A percentile compares a stretch with the other conserved stretches of the same genome.
Evolutionary conservation across 2,888 invertebrate species (phyloP).

Genomic region (Drosophila dives): DNA sequence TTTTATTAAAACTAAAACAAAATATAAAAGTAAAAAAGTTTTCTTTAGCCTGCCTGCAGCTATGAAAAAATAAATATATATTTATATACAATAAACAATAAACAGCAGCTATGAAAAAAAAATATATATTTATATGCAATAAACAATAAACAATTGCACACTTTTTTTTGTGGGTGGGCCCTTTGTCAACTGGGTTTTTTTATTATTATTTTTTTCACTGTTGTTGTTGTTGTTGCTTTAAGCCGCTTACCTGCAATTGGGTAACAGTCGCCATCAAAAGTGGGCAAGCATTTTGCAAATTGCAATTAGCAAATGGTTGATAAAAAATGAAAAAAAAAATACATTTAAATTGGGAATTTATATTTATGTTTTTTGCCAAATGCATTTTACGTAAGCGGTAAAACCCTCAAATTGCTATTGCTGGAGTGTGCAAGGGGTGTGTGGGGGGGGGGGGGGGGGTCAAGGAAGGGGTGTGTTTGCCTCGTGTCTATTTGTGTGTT

Average conservation of each 20-base stretch:
- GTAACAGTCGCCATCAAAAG: constrained; percentile 31
- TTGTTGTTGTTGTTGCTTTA: constrained; percentile 8
- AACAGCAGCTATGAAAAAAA: constrained; percentile 8
- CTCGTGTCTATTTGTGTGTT: not conserved
- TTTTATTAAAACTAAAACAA: constrained; percentile 37
- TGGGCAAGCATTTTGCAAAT: constrained; percentile 29
- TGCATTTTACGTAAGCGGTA: constrained; percentile 58
- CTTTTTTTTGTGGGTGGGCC: constrained; percentile 46
- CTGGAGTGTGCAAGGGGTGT: not conserved
- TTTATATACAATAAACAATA: constrained; percentile 16
- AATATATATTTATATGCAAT: constrained; percentile 2
- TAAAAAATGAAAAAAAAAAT: constrained; percentile 33
- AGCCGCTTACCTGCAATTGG: constrained; percentile 49
- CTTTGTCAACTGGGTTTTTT: constrained; percentile 41
- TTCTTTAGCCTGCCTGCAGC: constrained; percentile 8
- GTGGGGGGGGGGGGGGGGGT: not conserved
- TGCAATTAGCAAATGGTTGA: constrained; percentile 63
- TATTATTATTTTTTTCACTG: not conserved
- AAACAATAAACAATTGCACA: constrained; percentile 23
- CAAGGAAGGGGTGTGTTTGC: not conserved
- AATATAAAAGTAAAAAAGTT: constrained; percentile 23
- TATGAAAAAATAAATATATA: constrained; percentile 1
- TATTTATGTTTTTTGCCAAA: not conserved
- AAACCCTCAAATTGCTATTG: not conserved
- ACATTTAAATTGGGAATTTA: constrained; percentile 21